Evolutionary conservation across 1,140 invertebrate genomes (phyloP).

Genomic region (Acyrthosiphon pisum): DNA sequence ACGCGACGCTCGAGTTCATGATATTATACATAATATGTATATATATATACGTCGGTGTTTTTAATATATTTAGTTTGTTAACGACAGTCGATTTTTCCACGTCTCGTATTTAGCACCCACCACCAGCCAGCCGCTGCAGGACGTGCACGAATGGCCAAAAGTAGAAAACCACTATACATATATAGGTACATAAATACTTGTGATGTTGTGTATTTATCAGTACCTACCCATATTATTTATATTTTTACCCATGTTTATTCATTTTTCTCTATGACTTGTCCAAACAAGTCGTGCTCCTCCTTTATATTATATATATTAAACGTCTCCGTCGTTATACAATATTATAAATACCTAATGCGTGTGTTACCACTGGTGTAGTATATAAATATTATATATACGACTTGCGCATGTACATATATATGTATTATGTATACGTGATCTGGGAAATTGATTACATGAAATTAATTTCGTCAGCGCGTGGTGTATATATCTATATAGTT

Average conservation of each 20-base stretch:
- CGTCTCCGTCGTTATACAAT: background rate
- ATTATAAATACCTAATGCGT: background rate
- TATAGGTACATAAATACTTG: background rate
- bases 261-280: slow-evolving; percentile 13
- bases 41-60: background rate
- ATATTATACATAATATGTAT: background rate
- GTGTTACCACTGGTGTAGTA: background rate
- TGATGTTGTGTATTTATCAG: slow-evolving; percentile 4
- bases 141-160: slow-evolving; percentile 22
- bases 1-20: slow-evolving; percentile 21
- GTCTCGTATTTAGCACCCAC: slow-evolving; percentile 46
- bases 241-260: slow-evolving; percentile 22
- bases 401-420: slow-evolving; percentile 18
- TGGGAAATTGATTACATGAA: slow-evolving; percentile 51
- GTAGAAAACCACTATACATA: background rate
- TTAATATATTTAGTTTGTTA: slow-evolving; percentile 41
- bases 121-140: too few species aligned
- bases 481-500: background rate
- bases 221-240: background rate
- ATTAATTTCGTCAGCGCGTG: slow-evolving; percentile 36
- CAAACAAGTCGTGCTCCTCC: slow-evolving; percentile 7
- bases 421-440: background rate
- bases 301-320: background rate
- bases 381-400: too few species aligned
- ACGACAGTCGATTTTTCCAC: slow-evolving; percentile 50